Conservation (phyloP, 2,797 vertebrate species). For the Psittacula echo region DNA sequence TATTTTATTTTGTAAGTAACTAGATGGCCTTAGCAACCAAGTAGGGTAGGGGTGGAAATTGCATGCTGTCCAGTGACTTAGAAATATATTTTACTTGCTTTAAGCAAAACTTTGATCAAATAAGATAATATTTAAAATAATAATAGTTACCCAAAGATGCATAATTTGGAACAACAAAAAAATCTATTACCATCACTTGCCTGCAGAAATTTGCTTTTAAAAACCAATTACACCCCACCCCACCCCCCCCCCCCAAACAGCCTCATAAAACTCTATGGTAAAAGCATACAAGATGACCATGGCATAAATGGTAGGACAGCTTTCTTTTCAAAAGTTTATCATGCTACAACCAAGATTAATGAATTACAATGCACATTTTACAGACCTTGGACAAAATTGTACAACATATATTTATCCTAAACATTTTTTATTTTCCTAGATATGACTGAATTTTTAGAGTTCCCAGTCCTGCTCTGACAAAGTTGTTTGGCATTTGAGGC, state of each 20-base stretch:
- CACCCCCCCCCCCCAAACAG: not conserved
- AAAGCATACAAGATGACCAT: constrained; percentile 64
- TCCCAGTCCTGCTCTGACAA: constrained; percentile 44
- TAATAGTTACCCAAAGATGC: constrained; percentile 36
- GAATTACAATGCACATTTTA: not conserved
- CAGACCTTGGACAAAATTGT: constrained; percentile 26
- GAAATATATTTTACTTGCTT: constrained; percentile 47
- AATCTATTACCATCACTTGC: constrained; percentile 9
- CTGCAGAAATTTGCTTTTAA: constrained; percentile 42
- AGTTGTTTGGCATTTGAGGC: constrained; percentile 37
- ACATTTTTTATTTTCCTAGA: constrained; percentile 60
- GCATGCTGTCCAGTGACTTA: constrained; percentile 63
- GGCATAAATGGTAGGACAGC: constrained; percentile 47
- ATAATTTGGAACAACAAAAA: constrained; percentile 55
- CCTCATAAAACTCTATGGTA: constrained; percentile 23
- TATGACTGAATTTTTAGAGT: constrained; percentile 57
- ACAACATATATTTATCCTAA: constrained; percentile 1
- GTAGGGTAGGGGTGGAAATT: constrained; percentile 22
- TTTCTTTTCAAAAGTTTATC: constrained; percentile 39
- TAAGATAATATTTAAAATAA: constrained; percentile 46
- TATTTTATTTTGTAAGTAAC: not conserved
- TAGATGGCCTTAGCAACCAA: constrained; percentile 15
- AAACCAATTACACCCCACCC: not conserved
- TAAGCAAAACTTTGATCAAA: constrained; percentile 14
- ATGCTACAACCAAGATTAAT: constrained; percentile 19